Conservation (phyloP, 2,113 vertebrate genomes). For the Oreochromis spilurus region DNA sequence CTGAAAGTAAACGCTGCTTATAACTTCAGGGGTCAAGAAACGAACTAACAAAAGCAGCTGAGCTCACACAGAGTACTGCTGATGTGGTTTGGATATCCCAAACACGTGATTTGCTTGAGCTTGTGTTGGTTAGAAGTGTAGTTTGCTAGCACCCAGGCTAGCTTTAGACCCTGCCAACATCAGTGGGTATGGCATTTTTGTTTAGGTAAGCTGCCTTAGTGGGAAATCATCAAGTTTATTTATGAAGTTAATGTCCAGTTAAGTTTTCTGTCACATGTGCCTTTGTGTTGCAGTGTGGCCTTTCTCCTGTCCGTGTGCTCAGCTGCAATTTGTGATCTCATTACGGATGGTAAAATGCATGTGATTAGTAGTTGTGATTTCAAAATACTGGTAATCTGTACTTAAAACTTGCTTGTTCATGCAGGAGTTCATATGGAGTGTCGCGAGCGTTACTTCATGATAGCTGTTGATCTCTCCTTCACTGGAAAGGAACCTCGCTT, state of each 20-base stretch:
- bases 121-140: conserved; percentile 27
- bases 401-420: neutral
- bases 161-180: conserved; percentile 39
- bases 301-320: neutral
- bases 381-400: neutral
- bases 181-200: conserved; percentile 22
- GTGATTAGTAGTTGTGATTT: rapidly evolving
- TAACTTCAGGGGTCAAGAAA: neutral
- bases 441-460: conserved; percentile 20
- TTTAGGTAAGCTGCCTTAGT: neutral
- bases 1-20: neutral
- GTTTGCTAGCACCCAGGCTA: conserved; percentile 28
- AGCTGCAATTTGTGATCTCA: neutral
- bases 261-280: neutral
- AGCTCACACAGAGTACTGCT: neutral
- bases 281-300: conserved; percentile 4
- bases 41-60: neutral
- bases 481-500: conserved; percentile 19
- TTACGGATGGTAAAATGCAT: neutral
- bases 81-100: neutral
- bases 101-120: rapidly evolving
- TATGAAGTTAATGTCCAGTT: neutral
- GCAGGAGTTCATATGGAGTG: conserved; percentile 25
- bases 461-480: conserved; percentile 12
- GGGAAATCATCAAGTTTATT: rapidly evolving